Percentiles rank a stretch among this genome's conserved stretches.
Evolutionary conservation across 2,113 vertebrate genomes (phyloP).

Genomic region (Paratilapia polleni): DNA sequence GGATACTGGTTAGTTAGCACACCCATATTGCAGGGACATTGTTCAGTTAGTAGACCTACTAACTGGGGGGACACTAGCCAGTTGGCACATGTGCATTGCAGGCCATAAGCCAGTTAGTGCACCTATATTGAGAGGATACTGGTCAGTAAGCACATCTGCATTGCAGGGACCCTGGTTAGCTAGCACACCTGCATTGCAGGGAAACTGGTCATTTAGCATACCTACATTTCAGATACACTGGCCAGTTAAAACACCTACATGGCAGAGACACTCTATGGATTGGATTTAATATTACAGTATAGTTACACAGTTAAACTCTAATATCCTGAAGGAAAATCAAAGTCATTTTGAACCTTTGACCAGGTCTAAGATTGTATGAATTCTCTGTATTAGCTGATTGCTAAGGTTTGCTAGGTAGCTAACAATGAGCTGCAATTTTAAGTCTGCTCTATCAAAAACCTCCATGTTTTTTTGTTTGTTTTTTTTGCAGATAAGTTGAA

Average conservation of each 20-base stretch:
- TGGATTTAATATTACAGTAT: not conserved
- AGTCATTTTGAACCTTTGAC: not conserved
- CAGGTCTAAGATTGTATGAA: not conserved
- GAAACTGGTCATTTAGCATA: not conserved
- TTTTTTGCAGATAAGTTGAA: not conserved
- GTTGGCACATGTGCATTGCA: not conserved
- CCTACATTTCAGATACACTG: not conserved
- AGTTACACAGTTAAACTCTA: not conserved
- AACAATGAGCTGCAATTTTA: not conserved
- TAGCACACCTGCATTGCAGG: not conserved
- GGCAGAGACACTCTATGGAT: not conserved
- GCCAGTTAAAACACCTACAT: not conserved
- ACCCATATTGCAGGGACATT: no score
- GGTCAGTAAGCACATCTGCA: not conserved
- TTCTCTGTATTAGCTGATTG: not conserved
- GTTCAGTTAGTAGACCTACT: not conserved
- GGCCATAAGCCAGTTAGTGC: no score
- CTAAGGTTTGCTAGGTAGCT: not conserved
- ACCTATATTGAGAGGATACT: no score
- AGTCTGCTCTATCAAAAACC: not conserved
- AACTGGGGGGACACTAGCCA: no score
- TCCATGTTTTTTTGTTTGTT: not conserved
- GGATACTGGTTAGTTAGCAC: no score
- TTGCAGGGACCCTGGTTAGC: not conserved
- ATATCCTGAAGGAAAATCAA: not conserved